Conservation (phyloP, 2,797 vertebrate species). For the Poeciliopsis infans region DNA sequence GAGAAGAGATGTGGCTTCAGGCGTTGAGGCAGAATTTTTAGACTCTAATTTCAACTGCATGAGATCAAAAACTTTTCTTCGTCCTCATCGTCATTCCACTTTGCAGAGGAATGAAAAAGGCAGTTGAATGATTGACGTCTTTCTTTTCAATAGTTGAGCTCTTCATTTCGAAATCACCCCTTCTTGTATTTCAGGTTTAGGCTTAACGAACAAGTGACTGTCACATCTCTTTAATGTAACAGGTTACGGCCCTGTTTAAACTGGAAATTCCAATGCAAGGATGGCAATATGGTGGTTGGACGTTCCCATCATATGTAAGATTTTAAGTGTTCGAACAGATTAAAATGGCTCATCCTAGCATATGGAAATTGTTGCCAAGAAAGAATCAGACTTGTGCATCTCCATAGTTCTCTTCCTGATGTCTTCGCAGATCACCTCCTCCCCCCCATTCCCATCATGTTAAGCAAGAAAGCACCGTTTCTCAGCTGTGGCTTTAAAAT, state of each 20-base stretch:
- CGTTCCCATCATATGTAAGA: too few relatives aligned
- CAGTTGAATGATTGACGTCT: not conserved
- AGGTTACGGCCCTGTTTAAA: too few relatives aligned
- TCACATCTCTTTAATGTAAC: too few relatives aligned
- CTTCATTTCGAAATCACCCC: not conserved
- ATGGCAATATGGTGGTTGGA: too few relatives aligned
- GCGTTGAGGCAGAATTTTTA: not conserved
- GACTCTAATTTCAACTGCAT: not conserved
- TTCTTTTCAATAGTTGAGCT: not conserved
- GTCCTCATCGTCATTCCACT: not conserved
- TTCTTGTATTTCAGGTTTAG: not conserved
- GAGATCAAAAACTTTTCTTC: not conserved
- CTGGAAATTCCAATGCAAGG: too few relatives aligned
- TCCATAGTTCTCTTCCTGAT: not conserved
- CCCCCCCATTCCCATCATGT: too few relatives aligned
- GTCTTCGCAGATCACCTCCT: not conserved
- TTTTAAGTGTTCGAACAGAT: too few relatives aligned
- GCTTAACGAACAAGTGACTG: too few relatives aligned
- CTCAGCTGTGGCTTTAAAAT: too few relatives aligned
- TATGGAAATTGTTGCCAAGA: too few relatives aligned
- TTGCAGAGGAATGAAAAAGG: not conserved
- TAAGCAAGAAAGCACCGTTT: too few relatives aligned
- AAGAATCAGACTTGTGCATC: not conserved
- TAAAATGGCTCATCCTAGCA: too few relatives aligned
- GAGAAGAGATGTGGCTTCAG: not conserved